These are phyloP conservation scores for Acridotheres tristis DNA, from an alignment of 2,797 vertebrate species.

Conservation along the genomic window DNA sequence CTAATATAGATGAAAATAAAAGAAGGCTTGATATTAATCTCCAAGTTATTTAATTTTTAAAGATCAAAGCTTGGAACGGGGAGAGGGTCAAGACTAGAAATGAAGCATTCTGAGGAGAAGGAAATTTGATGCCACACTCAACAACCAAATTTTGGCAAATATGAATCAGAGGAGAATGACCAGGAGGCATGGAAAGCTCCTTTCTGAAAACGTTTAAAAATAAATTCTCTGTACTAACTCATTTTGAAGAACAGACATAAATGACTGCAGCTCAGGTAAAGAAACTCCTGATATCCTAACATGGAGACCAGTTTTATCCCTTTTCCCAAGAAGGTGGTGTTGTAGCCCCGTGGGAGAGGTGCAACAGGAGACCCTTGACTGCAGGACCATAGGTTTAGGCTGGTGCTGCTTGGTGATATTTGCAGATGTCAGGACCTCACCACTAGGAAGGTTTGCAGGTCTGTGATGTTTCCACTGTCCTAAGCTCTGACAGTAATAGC, in stretches of 20 bases:
- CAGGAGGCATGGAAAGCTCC: not conserved
- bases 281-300: not conserved
- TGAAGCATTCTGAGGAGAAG: not conserved
- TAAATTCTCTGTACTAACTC: not conserved
- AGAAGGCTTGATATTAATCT: not conserved
- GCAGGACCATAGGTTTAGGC: not conserved
- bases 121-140: not conserved
- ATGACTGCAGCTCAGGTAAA: not conserved
- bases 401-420: not conserved
- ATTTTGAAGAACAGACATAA: not conserved
- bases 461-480: not conserved
- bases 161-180: not conserved
- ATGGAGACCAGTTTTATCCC: not conserved
- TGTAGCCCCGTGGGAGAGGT: not conserved
- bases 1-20: conserved; percentile 26
- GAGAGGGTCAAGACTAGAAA: not conserved
- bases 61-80: not conserved
- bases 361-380: accelerated
- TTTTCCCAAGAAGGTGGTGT: not conserved
- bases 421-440: not conserved
- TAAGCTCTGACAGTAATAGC: not conserved
- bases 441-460: not conserved
- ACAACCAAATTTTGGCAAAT: not conserved
- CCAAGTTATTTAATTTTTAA: conserved; percentile 21
- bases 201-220: not conserved